Evolutionary conservation across 1,140 invertebrate genomes (phyloP), one percentile per base, ranked within the genome.

Genomic region (Ladona fulva): DNA sequence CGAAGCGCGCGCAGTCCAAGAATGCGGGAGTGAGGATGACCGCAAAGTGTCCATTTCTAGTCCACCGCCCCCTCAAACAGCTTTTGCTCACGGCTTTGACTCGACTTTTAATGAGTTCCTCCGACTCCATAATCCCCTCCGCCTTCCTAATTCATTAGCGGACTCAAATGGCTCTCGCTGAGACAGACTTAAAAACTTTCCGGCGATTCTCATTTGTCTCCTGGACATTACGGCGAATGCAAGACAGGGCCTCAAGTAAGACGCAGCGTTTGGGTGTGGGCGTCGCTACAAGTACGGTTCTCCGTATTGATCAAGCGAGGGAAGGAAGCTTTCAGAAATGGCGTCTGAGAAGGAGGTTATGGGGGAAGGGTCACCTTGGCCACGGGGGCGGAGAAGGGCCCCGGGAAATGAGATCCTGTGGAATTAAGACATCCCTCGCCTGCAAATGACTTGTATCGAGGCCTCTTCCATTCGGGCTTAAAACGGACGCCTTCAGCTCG

Each of bases 21-120:
- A n/a, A n/a, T n/a, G n/a, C n/a, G n/a, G n/a, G n/a, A 37, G 29
- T 37, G 29, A 37, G 29, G 29, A 37, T 37, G 29, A 37, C 29
- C 29, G 8, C 29, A 37, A 37, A 37, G 29, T 37, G 29, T 37
- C 29, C 29, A 37, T 37, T 37, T 37, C 29, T 8, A 37, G 29
- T n/a, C n/a, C n/a, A n/a, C n/a, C n/a, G n/a, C 3, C 29, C 29
- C 29, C 29, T 37, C 29, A 37, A n/a, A n/a, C n/a, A n/a, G n/a
- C n/a, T n/a, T n/a, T n/a, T n/a, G n/a, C n/a, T 11, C 44, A 11
- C 44, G 44, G 44, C 44, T 52, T 52, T 52, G 44, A 52, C 44
- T 52, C n/a, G 52, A 66, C 52, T 66, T 66, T 66, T 66, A 66
- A 66, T 66, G 52, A 66, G 52, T 66, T 66, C n/a, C 14, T 66